Evolutionary conservation across 1,140 invertebrate genomes (phyloP), one percentile per base, ranked within the genome.

Genomic region (Pseudoatta argentina): DNA sequence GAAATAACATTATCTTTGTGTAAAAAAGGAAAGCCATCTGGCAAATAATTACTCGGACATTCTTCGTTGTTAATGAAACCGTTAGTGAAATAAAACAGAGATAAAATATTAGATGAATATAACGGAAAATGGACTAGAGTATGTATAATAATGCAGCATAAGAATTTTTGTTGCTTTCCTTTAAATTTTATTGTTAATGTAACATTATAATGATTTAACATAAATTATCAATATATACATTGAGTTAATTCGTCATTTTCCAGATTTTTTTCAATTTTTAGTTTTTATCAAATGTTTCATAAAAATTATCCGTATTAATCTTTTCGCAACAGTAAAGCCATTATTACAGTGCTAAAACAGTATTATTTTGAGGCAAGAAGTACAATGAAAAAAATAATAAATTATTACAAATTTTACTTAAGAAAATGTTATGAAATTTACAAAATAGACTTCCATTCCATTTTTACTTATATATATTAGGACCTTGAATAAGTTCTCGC

Each of bases 71-170:
- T 78, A 76, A 34, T 24, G 55, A 59, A 39, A 76, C 73, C 73
- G 55, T 76, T 78, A 30, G 24, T 77, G 24, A 78, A 78, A 48
- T 64, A 78, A 78, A 78, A 24, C 59, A 12, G 18, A 64, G 39
- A 64, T 48, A 48, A 24, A 24, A 51, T 66, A 64, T 64, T 64
- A 48, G 59, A 64, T 78, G 61, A 61, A 78, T 77, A 63, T 77
- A 77, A 77, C 39, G 39, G 16, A 77, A 39, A n/a, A 30, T 64
- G 2, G 5, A 77, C 1, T 27, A 53, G 24, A 48, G 18, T 30
- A 66, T 30, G 30, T 34, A 66, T 30, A 48, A 48, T 51, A 39
- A 77, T 64, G 39, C 24, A 27, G 18, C 3, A 24, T 24, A 24
- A n/a, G 8, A 66, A 21, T 10, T 66, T 51, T 30, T 48, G 4